Base-by-base conservation (phyloP, 1,140 invertebrate genomes). In the Sinella curviseta region DNA sequence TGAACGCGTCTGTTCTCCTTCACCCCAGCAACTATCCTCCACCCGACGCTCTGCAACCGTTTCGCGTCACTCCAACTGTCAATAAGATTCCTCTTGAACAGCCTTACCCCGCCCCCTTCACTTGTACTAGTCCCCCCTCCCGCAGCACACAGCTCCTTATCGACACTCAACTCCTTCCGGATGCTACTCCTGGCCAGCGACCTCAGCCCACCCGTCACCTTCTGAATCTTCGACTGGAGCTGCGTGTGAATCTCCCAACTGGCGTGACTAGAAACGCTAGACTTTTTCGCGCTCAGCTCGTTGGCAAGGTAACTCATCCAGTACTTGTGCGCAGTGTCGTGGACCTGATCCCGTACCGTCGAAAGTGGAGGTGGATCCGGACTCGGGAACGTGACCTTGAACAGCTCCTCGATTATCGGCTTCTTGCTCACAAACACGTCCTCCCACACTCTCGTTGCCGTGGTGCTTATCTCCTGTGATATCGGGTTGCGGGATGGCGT, bases 371-470 rank as follows among this genome's bases (percentile, higher is more conserved):
- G 88, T 92, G 81, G 92, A 92, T 36, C 89, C 89, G 20, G 89
- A 86, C 20, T 94, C 91, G 54, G 89, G 3, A 97, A 88, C 33
- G 92, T 93, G 16, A 95, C 92, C 88, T 97, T 97, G 85, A 98
- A 98, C 60, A 97, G 93, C 85, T 96, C 94, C 85, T 96, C 94
- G 76, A 96, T 95, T 1, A 97, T 95, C 0, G 95, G 95, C 88
- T 99, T 98, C 86, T 99, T 99, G 84, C 93, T 95, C 0, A 96
- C 92, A 85, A 98, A 99, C 33, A 36, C 24, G 31, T 99, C 97
- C 84, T 98, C 96, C 97, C 97, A 99, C 0, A 99, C 96, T 82
- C 96, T 90, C 48, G 92, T 92, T 0, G 97, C 96, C 20, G 96
- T 96, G 54, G 80, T 57, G 4, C 80, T 80, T 20, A 84, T 82